phyloP scores from a whole-genome alignment of 2,113 vertebrate species.

The Serinus canaria region DNA sequence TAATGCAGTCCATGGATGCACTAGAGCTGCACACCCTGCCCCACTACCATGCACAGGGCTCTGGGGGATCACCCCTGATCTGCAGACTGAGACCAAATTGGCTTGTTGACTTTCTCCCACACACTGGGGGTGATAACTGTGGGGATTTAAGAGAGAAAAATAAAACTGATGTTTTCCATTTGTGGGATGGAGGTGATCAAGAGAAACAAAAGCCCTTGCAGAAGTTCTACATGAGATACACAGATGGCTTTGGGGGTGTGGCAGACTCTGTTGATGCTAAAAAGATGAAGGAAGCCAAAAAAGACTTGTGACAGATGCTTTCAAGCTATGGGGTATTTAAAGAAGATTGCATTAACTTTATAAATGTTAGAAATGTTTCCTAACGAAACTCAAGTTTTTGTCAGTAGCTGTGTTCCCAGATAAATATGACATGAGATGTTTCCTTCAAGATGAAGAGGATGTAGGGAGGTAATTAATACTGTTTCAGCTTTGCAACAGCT shows the following conservation, averaged over 20 bases:
- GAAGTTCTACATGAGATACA: conserved; percentile 87
- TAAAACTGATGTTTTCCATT: conserved; percentile 83
- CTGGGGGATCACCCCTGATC: conserved; percentile 80
- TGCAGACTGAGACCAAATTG: conserved; percentile 81
- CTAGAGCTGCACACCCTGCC: conserved; percentile 75
- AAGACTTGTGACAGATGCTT: conserved; percentile 63
- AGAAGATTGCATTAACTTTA: conserved; percentile 43
- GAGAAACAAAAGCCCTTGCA: conserved; percentile 89
- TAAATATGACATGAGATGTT: background rate
- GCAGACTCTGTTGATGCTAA: conserved; percentile 92
- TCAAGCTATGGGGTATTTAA: conserved; percentile 48
- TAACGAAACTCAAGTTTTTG: background rate
- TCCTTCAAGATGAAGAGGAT: background rate
- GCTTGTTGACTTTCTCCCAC: conserved; percentile 84
- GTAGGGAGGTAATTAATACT: background rate
- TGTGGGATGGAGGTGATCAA: conserved; percentile 92
- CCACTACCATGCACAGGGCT: conserved; percentile 72
- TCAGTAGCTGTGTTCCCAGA: background rate
- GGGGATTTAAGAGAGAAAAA: conserved; percentile 78
- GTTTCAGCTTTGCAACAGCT: background rate
- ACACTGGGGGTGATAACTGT: conserved; percentile 83
- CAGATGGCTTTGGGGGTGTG: conserved; percentile 91
- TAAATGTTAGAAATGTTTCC: conserved; percentile 51
- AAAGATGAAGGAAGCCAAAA: conserved; percentile 91
- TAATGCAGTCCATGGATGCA: conserved; percentile 71